Percentiles rank a stretch among this genome's conserved stretches.
These are phyloP conservation scores for Crioceris asparagi DNA, from an alignment of 2,888 invertebrate species.

Conservation along the genomic window DNA sequence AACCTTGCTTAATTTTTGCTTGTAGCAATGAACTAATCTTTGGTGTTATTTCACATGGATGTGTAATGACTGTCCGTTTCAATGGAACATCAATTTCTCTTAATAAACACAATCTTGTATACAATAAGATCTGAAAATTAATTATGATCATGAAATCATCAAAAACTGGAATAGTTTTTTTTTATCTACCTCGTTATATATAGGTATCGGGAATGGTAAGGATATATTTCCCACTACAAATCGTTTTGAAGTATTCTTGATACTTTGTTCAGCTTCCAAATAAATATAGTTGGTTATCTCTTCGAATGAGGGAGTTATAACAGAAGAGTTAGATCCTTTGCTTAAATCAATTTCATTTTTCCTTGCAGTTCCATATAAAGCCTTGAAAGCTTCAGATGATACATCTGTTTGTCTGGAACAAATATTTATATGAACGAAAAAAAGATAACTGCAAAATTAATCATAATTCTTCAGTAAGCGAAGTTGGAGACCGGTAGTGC, in stretches of 20 bases:
- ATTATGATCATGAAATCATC: not conserved
- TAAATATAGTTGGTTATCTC: slow-evolving; percentile 62
- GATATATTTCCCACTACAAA: slow-evolving; percentile 54
- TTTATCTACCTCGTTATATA: slow-evolving; percentile 58
- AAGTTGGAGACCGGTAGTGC: no score
- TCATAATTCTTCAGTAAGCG: no score
- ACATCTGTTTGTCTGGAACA: slow-evolving; percentile 61
- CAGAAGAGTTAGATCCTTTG: slow-evolving; percentile 25
- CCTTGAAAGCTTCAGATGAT: slow-evolving; percentile 59
- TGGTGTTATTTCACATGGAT: slow-evolving; percentile 55
- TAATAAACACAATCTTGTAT: slow-evolving; percentile 70
- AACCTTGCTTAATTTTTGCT: slow-evolving; percentile 32
- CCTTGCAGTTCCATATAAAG: slow-evolving; percentile 60
- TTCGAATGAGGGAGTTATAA: slow-evolving; percentile 60
- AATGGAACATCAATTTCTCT: slow-evolving; percentile 47
- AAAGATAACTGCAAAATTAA: no score
- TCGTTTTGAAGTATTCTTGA: slow-evolving; percentile 48
- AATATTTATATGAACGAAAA: no score
- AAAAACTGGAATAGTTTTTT: not conserved
- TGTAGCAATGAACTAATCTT: slow-evolving; percentile 42
- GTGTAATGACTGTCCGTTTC: slow-evolving; percentile 43
- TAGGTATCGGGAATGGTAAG: slow-evolving; percentile 58
- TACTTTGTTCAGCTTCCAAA: slow-evolving; percentile 52
- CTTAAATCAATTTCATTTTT: slow-evolving; percentile 42
- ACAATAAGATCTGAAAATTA: slow-evolving; percentile 57